Evolutionary conservation across 2,797 vertebrate genomes (phyloP), one percentile per base, ranked within the genome.

Genomic region (Chelon labrosus): DNA sequence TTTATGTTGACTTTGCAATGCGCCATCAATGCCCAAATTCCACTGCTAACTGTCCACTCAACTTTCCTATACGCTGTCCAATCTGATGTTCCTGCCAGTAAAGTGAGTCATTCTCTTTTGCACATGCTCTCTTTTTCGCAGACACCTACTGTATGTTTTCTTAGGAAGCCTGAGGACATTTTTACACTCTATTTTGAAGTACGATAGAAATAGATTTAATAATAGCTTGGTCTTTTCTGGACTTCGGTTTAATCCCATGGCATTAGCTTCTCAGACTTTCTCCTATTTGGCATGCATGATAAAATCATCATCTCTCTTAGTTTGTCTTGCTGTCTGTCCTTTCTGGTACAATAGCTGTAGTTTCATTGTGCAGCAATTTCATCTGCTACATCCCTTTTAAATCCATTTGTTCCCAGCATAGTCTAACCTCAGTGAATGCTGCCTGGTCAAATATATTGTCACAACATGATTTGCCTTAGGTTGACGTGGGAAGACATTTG

Each of bases 51-150:
- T 82, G 73, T 85, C 83, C 71, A 75, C 76, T 85, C 67, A 65
- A 82, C 70, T 91, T 91, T 88, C 89, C 88, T 79, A 69, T 85
- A 85, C 47, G 64, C 66, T 72, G 57, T 89, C 89, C 88, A 90
- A 79, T 87, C 19, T 16, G 44, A 83, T 75, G 75, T 83, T 84
- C 85, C 73, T 71, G 77, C 72, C 83, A 89, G 75, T 73, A 41
- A 12, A 79, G 72, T 89, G 89, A 91, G 81, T 92, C 85, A 90
- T 73, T 79, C 53, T 60, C 54, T 80, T 79, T 72, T 58, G 54
- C 55, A 72, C 60, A 58, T 51, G 49, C 25, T 61, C 38, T 52
- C 65, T 73, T 35, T 65, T 65, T 85, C 79, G 61, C 16, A 37
- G 73, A 77, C 64, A 81, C 66, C 62, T 79, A 47, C 10, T 11